A percentile compares a stretch with the other conserved stretches of the same genome.
Conservation (phyloP, 1,140 invertebrate species). For the Whitmania pigra region DNA sequence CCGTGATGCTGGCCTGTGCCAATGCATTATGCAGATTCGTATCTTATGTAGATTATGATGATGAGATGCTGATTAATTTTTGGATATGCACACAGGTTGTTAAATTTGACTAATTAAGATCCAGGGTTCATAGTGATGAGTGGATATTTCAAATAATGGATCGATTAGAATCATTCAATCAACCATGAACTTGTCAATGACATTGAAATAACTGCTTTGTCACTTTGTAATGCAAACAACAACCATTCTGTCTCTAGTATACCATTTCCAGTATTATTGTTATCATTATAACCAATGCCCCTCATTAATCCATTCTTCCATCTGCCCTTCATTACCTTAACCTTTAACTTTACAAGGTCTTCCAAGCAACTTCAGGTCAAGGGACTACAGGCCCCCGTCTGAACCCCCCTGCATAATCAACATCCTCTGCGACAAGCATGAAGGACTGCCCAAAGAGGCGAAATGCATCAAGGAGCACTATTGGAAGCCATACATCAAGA, state of each 20-base stretch:
- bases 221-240: too few relatives aligned
- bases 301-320: too few relatives aligned
- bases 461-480: constrained; percentile 78
- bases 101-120: too few relatives aligned
- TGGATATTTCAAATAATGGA: too few relatives aligned
- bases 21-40: neutral
- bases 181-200: too few relatives aligned
- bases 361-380: constrained; percentile 56
- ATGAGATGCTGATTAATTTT: neutral
- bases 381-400: constrained; percentile 52
- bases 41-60: neutral
- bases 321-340: neutral
- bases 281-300: too few relatives aligned
- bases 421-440: constrained; percentile 64
- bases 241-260: too few relatives aligned
- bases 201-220: too few relatives aligned
- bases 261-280: too few relatives aligned
- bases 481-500: constrained; percentile 64
- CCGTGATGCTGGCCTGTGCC: neutral
- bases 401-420: constrained; percentile 70
- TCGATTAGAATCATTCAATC: too few relatives aligned
- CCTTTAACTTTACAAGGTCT: constrained; percentile 30
- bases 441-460: constrained; percentile 69
- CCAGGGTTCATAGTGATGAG: too few relatives aligned
- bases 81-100: too few relatives aligned